These are phyloP conservation scores for Myanophis thanlyinensis DNA, from an alignment of 2,113 vertebrate genomes.

Conservation along the genomic window DNA sequence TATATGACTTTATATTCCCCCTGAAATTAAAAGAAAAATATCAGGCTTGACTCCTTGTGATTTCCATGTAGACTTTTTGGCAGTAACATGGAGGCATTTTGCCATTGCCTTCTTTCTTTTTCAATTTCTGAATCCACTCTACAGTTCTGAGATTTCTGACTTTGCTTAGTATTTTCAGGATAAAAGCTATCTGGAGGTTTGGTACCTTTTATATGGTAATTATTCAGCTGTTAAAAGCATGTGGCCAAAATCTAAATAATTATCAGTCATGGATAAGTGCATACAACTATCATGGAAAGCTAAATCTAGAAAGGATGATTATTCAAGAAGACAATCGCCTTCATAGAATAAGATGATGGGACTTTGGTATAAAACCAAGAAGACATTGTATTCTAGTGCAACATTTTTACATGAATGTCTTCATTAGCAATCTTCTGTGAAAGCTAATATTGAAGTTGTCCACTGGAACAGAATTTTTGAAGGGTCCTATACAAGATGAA, in stretches of 20 bases:
- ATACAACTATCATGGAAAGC: not conserved
- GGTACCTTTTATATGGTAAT: conserved; percentile 6
- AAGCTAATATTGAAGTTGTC: not conserved
- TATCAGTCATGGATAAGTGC: not conserved
- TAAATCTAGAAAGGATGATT: not conserved
- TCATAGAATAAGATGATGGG: not conserved
- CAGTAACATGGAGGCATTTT: not conserved
- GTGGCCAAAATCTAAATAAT: conserved; percentile 7
- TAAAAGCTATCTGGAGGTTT: not conserved
- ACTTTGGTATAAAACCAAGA: not conserved
- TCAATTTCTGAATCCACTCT: not conserved
- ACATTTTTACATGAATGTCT: not conserved
- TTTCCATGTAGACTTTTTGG: not conserved
- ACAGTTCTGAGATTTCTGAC: not conserved
- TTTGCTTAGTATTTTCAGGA: not conserved
- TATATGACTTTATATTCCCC: not conserved
- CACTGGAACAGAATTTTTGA: conserved; percentile 14
- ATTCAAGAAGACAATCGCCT: too few species aligned
- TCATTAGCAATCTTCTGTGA: not conserved
- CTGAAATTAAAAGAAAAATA: not conserved
- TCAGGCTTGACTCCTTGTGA: not conserved
- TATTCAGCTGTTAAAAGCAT: conserved; percentile 10
- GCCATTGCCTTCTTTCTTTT: not conserved
- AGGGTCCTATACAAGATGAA: not conserved
- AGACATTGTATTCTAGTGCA: not conserved